A percentile compares a stretch with the other conserved stretches of the same genome.
These are phyloP conservation scores for Lacerta agilis DNA, from an alignment of 2,797 vertebrate genomes.

Conservation along the genomic window DNA sequence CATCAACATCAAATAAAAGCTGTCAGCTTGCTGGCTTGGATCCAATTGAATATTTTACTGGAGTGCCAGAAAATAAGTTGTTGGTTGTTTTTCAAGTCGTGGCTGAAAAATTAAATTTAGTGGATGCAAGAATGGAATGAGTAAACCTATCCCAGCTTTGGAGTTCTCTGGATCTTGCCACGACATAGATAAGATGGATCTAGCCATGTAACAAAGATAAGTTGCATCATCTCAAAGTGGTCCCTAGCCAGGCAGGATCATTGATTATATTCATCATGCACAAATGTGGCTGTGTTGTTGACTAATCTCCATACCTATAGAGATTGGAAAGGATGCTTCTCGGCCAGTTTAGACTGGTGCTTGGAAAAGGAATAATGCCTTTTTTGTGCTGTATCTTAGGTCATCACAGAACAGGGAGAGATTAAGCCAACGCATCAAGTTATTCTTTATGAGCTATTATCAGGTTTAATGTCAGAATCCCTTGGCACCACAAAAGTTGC, in stretches of 20 bases:
- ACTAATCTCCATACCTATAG: neutral
- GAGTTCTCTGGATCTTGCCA: neutral
- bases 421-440: neutral
- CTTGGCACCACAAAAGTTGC: neutral
- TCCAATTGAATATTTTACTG: slow-evolving; percentile 41
- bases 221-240: neutral
- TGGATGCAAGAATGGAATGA: neutral
- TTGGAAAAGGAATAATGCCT: neutral
- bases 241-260: neutral
- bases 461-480: neutral
- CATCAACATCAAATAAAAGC: slow-evolving; percentile 40
- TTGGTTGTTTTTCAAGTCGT: slow-evolving; percentile 10
- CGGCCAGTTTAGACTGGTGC: neutral
- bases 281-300: neutral
- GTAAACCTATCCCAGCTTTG: slow-evolving; percentile 12
- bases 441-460: slow-evolving; percentile 12
- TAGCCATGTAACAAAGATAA: slow-evolving; percentile 28
- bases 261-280: neutral
- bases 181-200: too few relatives aligned
- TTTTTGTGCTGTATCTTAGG: neutral
- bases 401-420: neutral
- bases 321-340: neutral
- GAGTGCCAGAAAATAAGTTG: slow-evolving; percentile 49
- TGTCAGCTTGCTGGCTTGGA: slow-evolving; percentile 38
- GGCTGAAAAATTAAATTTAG: slow-evolving; percentile 22